These are phyloP conservation scores for Acanthopagrus latus DNA, from an alignment of 2,797 vertebrate species.

Conservation along the genomic window DNA sequence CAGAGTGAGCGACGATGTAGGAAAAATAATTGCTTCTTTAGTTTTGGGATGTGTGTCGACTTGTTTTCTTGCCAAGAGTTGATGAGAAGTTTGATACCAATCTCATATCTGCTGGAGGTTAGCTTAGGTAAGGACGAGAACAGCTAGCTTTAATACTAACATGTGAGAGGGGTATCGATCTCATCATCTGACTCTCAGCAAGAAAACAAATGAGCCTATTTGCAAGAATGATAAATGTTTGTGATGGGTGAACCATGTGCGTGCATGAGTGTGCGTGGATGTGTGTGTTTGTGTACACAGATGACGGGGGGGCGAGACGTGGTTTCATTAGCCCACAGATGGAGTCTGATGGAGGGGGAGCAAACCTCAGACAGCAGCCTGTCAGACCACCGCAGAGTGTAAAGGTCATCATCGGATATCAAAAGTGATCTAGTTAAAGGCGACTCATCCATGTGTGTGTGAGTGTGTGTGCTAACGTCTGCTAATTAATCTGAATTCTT, in stretches of 20 bases:
- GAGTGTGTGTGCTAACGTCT: constrained; percentile 42
- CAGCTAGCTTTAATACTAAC: not conserved
- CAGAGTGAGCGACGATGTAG: not conserved
- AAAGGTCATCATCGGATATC: constrained; percentile 58
- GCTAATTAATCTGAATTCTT: constrained; percentile 61
- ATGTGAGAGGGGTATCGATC: not conserved
- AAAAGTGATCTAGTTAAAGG: constrained; percentile 16
- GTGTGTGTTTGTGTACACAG: constrained; percentile 35
- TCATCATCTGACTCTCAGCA: not conserved
- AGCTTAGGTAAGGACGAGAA: not conserved
- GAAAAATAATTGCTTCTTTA: not conserved
- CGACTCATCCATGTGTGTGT: not conserved
- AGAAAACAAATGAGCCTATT: not conserved
- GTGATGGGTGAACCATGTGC: not conserved
- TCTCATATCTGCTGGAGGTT: too few species aligned
- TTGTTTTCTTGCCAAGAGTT: not conserved
- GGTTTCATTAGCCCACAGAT: constrained; percentile 69
- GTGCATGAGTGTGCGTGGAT: constrained; percentile 15
- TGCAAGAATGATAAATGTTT: constrained; percentile 17
- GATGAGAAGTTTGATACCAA: not conserved
- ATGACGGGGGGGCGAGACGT: constrained; percentile 27
- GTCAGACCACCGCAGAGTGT: constrained; percentile 55
- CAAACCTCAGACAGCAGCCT: constrained; percentile 56
- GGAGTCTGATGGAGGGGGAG: constrained; percentile 57
- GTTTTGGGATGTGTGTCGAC: not conserved